phyloP scores from a whole-genome alignment of 1,140 invertebrate species.

The Pectinophora gossypiella region DNA sequence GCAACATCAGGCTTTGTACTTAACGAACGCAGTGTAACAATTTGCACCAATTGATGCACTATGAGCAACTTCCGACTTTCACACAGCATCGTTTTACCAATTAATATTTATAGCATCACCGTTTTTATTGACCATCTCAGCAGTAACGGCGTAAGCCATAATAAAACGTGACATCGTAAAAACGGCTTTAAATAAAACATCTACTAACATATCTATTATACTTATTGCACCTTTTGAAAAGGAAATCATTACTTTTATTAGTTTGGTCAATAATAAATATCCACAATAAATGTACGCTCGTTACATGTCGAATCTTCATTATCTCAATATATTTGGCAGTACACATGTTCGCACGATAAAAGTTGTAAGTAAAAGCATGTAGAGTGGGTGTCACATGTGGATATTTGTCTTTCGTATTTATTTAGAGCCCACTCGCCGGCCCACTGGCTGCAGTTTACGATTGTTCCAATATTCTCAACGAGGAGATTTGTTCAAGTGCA shows the following conservation, averaged over 20 bases:
- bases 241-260: not conserved
- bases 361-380: not conserved
- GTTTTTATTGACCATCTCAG: not conserved
- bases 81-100: not conserved
- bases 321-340: not conserved
- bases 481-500: constrained; percentile 47
- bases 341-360: not conserved
- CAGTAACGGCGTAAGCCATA: not conserved
- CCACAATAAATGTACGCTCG: no score
- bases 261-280: no score
- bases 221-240: not conserved
- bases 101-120: not conserved
- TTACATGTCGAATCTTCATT: no score
- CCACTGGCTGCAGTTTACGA: constrained; percentile 23
- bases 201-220: not conserved
- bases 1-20: not conserved
- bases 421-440: constrained; percentile 17
- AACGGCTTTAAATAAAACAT: not conserved
- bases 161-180: not conserved
- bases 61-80: not conserved
- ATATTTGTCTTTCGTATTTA: not conserved
- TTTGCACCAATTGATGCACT: constrained; percentile 3
- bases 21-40: not conserved
- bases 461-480: constrained; percentile 29
- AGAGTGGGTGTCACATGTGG: constrained; percentile 22